Conservation (phyloP, 2,888 invertebrate species). For the Leucophenga maculata region DNA sequence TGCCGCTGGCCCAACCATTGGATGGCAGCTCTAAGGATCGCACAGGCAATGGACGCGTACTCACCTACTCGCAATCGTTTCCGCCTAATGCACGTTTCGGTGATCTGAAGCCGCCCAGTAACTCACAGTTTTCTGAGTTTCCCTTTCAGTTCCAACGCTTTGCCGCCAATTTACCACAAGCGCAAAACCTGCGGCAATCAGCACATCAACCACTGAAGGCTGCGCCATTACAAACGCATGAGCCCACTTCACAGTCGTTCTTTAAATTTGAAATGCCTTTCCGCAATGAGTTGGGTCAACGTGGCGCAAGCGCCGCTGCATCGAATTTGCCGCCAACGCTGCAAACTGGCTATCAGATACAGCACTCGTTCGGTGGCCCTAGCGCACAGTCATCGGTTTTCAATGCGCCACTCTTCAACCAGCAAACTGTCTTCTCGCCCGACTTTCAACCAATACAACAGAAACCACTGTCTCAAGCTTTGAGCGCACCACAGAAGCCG, state of each 20-base stretch:
- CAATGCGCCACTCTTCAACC: slow-evolving; percentile 63
- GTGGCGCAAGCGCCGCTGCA: slow-evolving; percentile 38
- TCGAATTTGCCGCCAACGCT: slow-evolving; percentile 58
- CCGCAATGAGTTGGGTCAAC: slow-evolving; percentile 48
- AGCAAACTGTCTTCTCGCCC: slow-evolving; percentile 62
- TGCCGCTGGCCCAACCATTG: slow-evolving; percentile 73
- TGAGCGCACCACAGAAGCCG: slow-evolving; percentile 57
- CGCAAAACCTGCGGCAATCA: slow-evolving; percentile 53
- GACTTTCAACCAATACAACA: slow-evolving; percentile 60
- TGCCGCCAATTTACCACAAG: slow-evolving; percentile 48
- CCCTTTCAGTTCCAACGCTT: slow-evolving; percentile 69
- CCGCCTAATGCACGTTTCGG: slow-evolving; percentile 66
- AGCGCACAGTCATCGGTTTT: slow-evolving; percentile 62
- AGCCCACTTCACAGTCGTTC: slow-evolving; percentile 71
- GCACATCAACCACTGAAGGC: slow-evolving; percentile 46
- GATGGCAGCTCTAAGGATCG: slow-evolving; percentile 66
- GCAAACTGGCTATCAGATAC: slow-evolving; percentile 71
- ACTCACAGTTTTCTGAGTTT: slow-evolving; percentile 57
- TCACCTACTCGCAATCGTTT: slow-evolving; percentile 69
- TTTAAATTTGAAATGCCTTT: slow-evolving; percentile 72
- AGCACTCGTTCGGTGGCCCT: slow-evolving; percentile 64
- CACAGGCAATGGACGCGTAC: slow-evolving; percentile 68
- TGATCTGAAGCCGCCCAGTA: slow-evolving; percentile 47
- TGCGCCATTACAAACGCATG: slow-evolving; percentile 49
- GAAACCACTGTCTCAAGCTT: slow-evolving; percentile 56